Evolutionary conservation across 2,797 vertebrate genomes (phyloP).

Genomic region (Syndactyla subalaris): DNA sequence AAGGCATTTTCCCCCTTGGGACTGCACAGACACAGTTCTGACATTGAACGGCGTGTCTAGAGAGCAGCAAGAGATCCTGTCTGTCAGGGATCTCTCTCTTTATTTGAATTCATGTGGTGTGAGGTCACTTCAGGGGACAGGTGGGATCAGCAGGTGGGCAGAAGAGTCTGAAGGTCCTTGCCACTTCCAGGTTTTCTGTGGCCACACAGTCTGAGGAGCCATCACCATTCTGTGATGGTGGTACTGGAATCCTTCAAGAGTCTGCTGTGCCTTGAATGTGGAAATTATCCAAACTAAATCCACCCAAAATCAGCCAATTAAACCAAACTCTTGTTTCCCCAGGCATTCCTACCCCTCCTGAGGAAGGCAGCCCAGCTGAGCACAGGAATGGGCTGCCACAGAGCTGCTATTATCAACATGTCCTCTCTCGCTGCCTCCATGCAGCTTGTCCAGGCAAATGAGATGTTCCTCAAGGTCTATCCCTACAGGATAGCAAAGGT

Average conservation of each 20-base stretch:
- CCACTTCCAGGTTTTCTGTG: background rate
- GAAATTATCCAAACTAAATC: background rate
- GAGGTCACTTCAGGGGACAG: background rate
- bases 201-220: background rate
- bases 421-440: constrained; percentile 78
- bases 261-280: fast-evolving
- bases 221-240: background rate
- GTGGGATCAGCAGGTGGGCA: background rate
- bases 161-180: background rate
- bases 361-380: constrained; percentile 74
- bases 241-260: background rate
- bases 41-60: too few relatives aligned
- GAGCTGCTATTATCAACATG: constrained; percentile 81
- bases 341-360: constrained; percentile 74
- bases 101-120: background rate
- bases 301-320: background rate
- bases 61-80: background rate
- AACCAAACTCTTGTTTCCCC: background rate
- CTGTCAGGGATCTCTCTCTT: background rate
- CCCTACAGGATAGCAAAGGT: constrained; percentile 86
- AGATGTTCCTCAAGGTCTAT: constrained; percentile 72
- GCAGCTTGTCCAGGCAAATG: constrained; percentile 49
- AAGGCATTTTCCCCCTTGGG: background rate
- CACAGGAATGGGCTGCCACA: constrained; percentile 77
- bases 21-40: background rate